phyloP scores from a whole-genome alignment of 2,888 invertebrate species.

The Aspidiotus destructor region DNA sequence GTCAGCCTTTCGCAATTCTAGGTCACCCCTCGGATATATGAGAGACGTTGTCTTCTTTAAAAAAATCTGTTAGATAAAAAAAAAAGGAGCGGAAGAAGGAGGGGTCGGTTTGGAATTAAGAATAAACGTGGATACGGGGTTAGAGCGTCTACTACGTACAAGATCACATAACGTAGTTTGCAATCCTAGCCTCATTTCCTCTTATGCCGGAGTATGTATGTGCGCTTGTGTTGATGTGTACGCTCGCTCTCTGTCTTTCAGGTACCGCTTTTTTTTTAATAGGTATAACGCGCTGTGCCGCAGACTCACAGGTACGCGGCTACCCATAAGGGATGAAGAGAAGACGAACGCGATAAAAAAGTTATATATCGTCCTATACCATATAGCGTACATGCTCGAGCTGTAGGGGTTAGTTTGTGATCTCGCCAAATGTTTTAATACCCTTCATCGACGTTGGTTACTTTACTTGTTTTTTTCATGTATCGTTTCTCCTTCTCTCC shows the following conservation, averaged over 20 bases:
- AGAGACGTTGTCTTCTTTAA: constrained; percentile 6
- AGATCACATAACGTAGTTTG: constrained; percentile 27
- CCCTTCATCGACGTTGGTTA: constrained; percentile 18
- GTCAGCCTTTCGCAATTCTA: constrained; percentile 37
- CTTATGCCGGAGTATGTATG: too few relatives aligned
- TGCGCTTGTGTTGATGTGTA: too few relatives aligned
- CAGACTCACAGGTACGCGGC: constrained; percentile 16
- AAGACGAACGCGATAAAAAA: not conserved
- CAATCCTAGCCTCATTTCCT: constrained; percentile 32
- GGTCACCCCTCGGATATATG: constrained; percentile 38
- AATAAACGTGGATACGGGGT: constrained; percentile 12
- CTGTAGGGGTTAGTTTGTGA: constrained; percentile 27
- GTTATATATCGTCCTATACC: constrained; percentile 12
- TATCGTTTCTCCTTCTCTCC: too few relatives aligned
- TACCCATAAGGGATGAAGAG: constrained; percentile 18
- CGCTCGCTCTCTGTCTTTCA: constrained; percentile 16
- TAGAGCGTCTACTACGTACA: not conserved
- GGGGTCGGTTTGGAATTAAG: constrained; percentile 28
- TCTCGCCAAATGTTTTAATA: constrained; percentile 29
- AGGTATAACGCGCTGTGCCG: not conserved
- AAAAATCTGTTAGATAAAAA: constrained; percentile 30
- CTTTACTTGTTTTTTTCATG: not conserved
- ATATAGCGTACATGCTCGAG: constrained; percentile 8
- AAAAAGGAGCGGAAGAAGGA: constrained; percentile 31
- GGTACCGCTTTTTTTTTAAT: constrained; percentile 11